A percentile compares a stretch with the other conserved stretches of the same genome.
phyloP scores from a whole-genome alignment of 2,113 vertebrate genomes.

The Leucoraja erinaceus region DNA sequence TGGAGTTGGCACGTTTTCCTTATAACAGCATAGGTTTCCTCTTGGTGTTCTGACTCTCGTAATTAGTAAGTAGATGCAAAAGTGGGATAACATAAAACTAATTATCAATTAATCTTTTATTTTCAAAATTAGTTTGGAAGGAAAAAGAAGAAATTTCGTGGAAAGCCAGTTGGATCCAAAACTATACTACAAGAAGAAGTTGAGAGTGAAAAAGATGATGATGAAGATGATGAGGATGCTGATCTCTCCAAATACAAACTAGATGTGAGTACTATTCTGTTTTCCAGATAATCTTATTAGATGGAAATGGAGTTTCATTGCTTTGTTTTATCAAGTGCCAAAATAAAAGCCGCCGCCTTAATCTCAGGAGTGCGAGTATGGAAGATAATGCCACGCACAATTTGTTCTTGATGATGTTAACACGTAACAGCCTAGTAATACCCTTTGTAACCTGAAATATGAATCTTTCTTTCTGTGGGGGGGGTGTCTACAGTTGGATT shows the following conservation, averaged over 20 bases:
- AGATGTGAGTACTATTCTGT: slow-evolving; percentile 60
- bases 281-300: background rate
- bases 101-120: no score
- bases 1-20: no score
- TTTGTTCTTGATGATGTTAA: background rate
- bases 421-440: background rate
- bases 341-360: background rate
- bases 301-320: background rate
- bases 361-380: background rate
- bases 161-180: slow-evolving; percentile 66
- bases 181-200: slow-evolving; percentile 70
- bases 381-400: background rate
- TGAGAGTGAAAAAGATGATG: slow-evolving; percentile 80
- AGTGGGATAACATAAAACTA: no score
- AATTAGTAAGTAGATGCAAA: no score
- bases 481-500: background rate
- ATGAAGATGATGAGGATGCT: slow-evolving; percentile 84
- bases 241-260: slow-evolving; percentile 97
- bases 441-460: background rate
- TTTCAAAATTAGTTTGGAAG: slow-evolving; percentile 75
- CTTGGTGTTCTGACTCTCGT: no score
- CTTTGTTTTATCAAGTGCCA: background rate
- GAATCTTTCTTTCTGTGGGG: background rate
- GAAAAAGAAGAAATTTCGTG: slow-evolving; percentile 95
- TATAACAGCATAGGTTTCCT: no score